phyloP scores from a whole-genome alignment of 1,140 invertebrate genomes.

The Bombus superbus region DNA sequence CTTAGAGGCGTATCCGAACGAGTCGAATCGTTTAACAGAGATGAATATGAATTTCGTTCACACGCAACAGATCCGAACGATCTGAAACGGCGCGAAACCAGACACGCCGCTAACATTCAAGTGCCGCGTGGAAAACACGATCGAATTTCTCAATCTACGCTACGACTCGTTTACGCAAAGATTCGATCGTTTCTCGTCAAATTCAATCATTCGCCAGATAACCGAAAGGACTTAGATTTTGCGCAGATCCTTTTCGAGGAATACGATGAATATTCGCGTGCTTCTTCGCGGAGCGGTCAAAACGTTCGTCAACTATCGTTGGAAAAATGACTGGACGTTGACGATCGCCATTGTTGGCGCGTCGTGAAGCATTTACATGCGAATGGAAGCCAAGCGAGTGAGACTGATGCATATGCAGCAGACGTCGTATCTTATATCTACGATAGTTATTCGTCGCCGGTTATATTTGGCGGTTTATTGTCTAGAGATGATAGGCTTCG shows the following conservation, averaged over 20 bases:
- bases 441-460: conserved; percentile 21
- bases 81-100: too few species aligned
- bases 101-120: too few species aligned
- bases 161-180: too few species aligned
- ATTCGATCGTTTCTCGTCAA: too few species aligned
- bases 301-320: neutral
- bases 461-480: conserved; percentile 33
- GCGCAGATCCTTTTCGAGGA: neutral
- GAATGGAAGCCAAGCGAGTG: conserved; percentile 23
- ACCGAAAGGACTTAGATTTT: too few species aligned
- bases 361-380: conserved; percentile 30
- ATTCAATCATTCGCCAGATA: too few species aligned
- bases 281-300: neutral
- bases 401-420: conserved; percentile 39
- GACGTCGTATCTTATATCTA: neutral
- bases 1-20: neutral
- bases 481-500: conserved; percentile 14
- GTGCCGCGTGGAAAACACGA: too few species aligned
- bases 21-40: neutral
- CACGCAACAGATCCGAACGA: too few species aligned
- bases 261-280: neutral
- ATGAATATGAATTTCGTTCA: neutral
- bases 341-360: neutral
- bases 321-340: neutral
- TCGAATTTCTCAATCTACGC: too few species aligned